phyloP scores from a whole-genome alignment of 2,113 vertebrate species.

The Heliornis fulica region DNA sequence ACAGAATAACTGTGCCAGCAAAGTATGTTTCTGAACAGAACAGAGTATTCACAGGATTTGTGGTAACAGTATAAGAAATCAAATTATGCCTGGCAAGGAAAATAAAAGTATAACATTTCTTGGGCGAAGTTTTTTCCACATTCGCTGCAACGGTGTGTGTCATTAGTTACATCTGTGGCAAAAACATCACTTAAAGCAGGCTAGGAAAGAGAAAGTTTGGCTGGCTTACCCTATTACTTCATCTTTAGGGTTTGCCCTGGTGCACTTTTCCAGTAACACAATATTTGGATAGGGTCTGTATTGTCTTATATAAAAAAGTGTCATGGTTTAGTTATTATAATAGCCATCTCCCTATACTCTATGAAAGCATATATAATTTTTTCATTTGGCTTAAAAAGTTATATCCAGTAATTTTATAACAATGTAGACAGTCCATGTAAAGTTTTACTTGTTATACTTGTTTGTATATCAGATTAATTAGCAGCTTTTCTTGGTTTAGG shows the following conservation, averaged over 20 bases:
- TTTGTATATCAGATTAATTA: neutral
- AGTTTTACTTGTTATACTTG: neutral
- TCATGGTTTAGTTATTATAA: neutral
- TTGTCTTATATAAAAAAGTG: neutral
- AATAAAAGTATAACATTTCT: conserved; percentile 62
- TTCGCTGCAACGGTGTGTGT: conserved; percentile 47
- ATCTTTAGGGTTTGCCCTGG: conserved; percentile 4
- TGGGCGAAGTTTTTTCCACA: conserved; percentile 65
- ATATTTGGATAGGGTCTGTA: neutral
- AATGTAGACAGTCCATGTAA: neutral
- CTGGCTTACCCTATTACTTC: conserved; percentile 12
- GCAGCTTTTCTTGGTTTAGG: neutral
- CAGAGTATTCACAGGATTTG: conserved; percentile 18
- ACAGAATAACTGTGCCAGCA: neutral
- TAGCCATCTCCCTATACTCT: neutral
- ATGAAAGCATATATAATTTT: neutral
- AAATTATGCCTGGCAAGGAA: conserved; percentile 66
- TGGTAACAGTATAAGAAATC: conserved; percentile 60
- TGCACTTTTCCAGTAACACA: conserved; percentile 27
- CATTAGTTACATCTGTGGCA: conserved; percentile 70
- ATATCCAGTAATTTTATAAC: neutral
- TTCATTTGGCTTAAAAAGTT: neutral
- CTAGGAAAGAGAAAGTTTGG: conserved; percentile 34
- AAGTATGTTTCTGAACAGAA: conserved; percentile 15
- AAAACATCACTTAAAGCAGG: conserved; percentile 32